These are phyloP conservation scores for Adela reaumurella DNA, from an alignment of 2,888 invertebrate genomes.

Conservation along the genomic window DNA sequence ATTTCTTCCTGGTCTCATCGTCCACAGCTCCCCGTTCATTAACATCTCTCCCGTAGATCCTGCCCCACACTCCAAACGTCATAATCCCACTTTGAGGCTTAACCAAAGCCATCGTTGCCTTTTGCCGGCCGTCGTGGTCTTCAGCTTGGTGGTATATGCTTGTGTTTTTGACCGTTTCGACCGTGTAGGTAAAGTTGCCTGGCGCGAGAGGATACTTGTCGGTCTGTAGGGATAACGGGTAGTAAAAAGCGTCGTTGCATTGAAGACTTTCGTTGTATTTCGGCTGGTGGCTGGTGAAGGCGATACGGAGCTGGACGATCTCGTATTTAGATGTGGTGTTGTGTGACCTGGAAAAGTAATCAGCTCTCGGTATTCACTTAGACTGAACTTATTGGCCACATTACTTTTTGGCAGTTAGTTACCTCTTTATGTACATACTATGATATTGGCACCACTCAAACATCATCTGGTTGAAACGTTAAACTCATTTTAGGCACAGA, in stretches of 20 bases:
- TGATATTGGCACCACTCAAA: too few relatives aligned
- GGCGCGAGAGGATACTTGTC: constrained; percentile 44
- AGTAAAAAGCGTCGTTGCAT: constrained; percentile 40
- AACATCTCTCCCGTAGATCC: constrained; percentile 46
- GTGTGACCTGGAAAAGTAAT: constrained; percentile 35
- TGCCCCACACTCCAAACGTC: constrained; percentile 43
- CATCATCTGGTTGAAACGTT: too few relatives aligned
- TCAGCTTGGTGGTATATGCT: constrained; percentile 4
- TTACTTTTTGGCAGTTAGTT: too few relatives aligned
- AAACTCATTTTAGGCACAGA: too few relatives aligned
- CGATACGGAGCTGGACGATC: constrained; percentile 40
- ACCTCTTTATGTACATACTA: too few relatives aligned
- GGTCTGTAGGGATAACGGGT: constrained; percentile 44
- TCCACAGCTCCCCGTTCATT: constrained; percentile 21
- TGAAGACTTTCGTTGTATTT: constrained; percentile 28
- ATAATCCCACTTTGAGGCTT: constrained; percentile 35
- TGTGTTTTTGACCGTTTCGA: constrained; percentile 6
- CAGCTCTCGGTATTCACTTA: too few relatives aligned
- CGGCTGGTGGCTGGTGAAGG: constrained; percentile 31
- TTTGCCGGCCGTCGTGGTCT: constrained; percentile 14
- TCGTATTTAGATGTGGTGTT: constrained; percentile 29
- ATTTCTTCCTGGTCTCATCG: constrained; percentile 11
- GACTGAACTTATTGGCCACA: too few relatives aligned
- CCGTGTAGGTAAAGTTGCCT: constrained; percentile 23
- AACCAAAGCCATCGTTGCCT: constrained; percentile 23